These are phyloP conservation scores for Balearica regulorum DNA, from an alignment of 2,797 vertebrate genomes.

Conservation along the genomic window DNA sequence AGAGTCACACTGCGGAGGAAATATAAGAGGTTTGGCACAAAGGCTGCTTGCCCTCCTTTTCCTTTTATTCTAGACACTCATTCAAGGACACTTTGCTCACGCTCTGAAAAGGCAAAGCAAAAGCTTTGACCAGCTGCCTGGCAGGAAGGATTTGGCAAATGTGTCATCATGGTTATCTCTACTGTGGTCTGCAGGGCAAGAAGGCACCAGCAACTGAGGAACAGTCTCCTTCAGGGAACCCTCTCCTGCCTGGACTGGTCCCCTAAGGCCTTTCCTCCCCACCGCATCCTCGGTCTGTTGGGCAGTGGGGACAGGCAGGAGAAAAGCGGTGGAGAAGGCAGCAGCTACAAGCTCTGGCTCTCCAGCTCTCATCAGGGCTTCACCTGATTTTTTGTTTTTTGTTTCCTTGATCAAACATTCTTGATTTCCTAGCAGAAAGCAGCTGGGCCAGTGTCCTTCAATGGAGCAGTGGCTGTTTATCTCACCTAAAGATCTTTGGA, in stretches of 20 bases:
- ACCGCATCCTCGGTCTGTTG: fast-evolving
- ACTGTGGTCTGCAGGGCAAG: background rate
- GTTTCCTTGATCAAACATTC: background rate
- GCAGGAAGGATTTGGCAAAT: background rate
- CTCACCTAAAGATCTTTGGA: background rate
- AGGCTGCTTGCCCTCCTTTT: constrained; percentile 7
- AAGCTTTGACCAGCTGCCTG: background rate
- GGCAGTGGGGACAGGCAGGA: background rate
- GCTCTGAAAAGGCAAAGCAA: background rate
- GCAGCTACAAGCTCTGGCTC: background rate
- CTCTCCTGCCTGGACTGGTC: background rate
- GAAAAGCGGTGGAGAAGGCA: background rate
- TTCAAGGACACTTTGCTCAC: constrained; percentile 1
- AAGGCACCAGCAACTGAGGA: background rate
- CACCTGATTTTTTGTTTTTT: background rate
- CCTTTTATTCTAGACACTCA: background rate
- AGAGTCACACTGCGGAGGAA: background rate
- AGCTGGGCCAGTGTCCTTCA: background rate
- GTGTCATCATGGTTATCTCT: background rate
- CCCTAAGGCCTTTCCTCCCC: background rate
- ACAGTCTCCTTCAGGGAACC: background rate
- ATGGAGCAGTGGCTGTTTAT: background rate
- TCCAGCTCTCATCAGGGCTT: background rate
- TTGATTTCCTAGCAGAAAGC: background rate
- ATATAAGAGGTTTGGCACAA: background rate